A percentile compares a stretch with the other conserved stretches of the same genome.
Conservation (phyloP, 2,888 invertebrate species). For the Heliconius hortense region DNA sequence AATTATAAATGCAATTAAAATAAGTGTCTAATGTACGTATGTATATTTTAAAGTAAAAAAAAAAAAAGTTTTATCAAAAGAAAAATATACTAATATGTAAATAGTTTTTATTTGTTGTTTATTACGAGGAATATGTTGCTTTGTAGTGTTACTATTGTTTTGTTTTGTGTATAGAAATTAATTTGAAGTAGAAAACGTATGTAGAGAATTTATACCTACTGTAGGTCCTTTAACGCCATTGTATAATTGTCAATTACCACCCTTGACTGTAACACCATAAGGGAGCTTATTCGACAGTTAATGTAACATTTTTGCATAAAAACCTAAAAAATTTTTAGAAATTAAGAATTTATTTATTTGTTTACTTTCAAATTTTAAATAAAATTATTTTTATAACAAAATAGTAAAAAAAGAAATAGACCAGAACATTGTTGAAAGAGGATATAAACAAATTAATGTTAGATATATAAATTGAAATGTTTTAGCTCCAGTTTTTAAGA, state of each 20-base stretch:
- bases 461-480: slow-evolving; percentile 70
- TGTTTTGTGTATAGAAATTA: slow-evolving; percentile 23
- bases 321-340: slow-evolving; percentile 49
- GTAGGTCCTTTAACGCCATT: slow-evolving; percentile 31
- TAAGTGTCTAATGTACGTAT: slow-evolving; percentile 40
- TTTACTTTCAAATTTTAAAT: slow-evolving; percentile 56
- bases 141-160: slow-evolving; percentile 31
- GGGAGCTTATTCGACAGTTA: slow-evolving; percentile 38
- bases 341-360: slow-evolving; percentile 48
- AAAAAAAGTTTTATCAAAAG: slow-evolving; percentile 35
- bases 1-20: slow-evolving; percentile 22
- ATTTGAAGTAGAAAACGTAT: slow-evolving; percentile 30
- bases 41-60: slow-evolving; percentile 37
- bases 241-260: slow-evolving; percentile 43
- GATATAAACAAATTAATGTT: slow-evolving; percentile 57
- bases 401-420: slow-evolving; percentile 54
- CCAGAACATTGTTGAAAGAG: slow-evolving; percentile 60
- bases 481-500: slow-evolving; percentile 78
- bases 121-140: slow-evolving; percentile 26
- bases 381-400: slow-evolving; percentile 75
- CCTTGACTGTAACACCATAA: slow-evolving; percentile 32
- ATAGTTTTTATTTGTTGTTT: slow-evolving; percentile 33
- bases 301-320: slow-evolving; percentile 36
- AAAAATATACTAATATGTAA: slow-evolving; percentile 34
- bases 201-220: slow-evolving; percentile 27